These are phyloP conservation scores for Drosophila phalerata DNA, from an alignment of 2,888 invertebrate genomes.

Conservation along the genomic window DNA sequence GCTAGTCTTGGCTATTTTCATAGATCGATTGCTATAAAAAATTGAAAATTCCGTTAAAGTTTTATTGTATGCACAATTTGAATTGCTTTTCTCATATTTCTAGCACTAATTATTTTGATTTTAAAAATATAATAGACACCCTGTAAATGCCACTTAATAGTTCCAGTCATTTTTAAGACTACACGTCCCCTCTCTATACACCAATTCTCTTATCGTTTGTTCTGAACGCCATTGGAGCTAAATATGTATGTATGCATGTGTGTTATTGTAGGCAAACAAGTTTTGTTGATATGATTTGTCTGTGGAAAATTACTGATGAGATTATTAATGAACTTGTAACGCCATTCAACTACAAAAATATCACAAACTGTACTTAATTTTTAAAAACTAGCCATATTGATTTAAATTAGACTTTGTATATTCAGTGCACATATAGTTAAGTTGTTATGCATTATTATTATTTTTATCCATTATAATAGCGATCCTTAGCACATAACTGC, in stretches of 20 bases:
- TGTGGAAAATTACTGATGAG: constrained; percentile 19
- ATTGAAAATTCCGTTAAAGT: too few relatives aligned
- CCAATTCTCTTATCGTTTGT: constrained; percentile 9
- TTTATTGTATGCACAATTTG: too few relatives aligned
- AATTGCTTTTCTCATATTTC: too few relatives aligned
- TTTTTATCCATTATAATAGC: too few relatives aligned
- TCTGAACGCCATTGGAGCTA: too few relatives aligned
- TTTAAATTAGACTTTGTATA: not conserved
- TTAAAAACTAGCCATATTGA: not conserved
- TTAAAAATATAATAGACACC: too few relatives aligned
- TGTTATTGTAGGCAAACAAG: constrained; percentile 16
- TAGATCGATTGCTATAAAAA: too few relatives aligned
- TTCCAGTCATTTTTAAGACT: not conserved
- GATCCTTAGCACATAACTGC: not conserved
- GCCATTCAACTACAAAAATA: constrained; percentile 1
- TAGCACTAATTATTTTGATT: too few relatives aligned
- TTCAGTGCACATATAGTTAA: not conserved
- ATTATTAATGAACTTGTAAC: not conserved
- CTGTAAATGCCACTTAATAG: too few relatives aligned
- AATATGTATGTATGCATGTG: too few relatives aligned
- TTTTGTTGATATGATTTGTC: constrained; percentile 3
- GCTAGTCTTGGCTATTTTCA: too few relatives aligned
- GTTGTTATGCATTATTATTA: too few relatives aligned
- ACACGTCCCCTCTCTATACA: not conserved
- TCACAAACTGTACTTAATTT: not conserved